Base-by-base conservation (phyloP, 2,888 invertebrate species). In the Dendrolimus pini region DNA sequence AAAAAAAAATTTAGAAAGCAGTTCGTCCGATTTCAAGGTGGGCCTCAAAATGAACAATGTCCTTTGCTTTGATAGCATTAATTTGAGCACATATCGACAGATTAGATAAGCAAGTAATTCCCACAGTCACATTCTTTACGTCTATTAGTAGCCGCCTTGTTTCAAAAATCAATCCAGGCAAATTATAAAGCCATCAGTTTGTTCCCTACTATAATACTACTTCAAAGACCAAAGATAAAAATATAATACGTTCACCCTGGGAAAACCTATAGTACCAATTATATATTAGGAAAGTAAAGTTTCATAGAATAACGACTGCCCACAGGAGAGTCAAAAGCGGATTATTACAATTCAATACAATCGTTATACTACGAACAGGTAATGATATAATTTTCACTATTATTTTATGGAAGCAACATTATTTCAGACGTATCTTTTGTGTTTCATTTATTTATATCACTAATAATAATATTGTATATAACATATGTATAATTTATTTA, bases 341-440 rank as follows among this genome's bases (percentile, higher is more conserved):
- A 64, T 60, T 69, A 67, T 66, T 65, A 68, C 64, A 61, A 71
- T 71, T 69, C 62, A 64, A 66, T 67, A 66, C 75, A 71, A 70
- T 68, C 9, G 9, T 47, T 47, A 47, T 10, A 47, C 77, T 78
- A 80, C 70, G 66, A 76, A 71, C 78, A 71, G 68, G 67, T 70
- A 76, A 62, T 59, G 58, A 66, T 68, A 66, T 75, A 75, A 74
- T 74, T 74, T 74, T 80, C 74, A 76, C 72, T 83, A 78, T 77
- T 77, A 75, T 71, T 78, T 75, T 80, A 80, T 87, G 89, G 89
- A 89, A 89, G 89, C 89, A 84, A 87, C 82, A 80, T 83, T 82
- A 64, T 83, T 80, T 83, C 71, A 82, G 76, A 85, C 76, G 70
- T 82, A 82, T 87, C 84, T 84, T 88, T 86, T 85, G 81, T 87